phyloP scores from a whole-genome alignment of 2,797 vertebrate species.

The Sebastes trivittatus region DNA sequence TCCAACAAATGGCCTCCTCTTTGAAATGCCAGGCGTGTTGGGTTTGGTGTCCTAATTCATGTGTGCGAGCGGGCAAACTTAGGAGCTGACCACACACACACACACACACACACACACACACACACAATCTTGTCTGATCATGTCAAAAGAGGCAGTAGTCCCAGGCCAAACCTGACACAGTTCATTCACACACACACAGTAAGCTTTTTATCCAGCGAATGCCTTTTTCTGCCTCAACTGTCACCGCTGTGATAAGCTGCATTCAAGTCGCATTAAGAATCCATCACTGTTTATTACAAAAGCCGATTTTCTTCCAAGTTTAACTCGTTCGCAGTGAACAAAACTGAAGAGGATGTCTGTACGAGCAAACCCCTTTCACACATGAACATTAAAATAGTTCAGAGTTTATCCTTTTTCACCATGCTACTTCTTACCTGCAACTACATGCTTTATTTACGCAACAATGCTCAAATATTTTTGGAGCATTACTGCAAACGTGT shows the following conservation, averaged over 20 bases:
- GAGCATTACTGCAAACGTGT: neutral
- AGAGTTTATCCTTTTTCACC: neutral
- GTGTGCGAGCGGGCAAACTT: conserved; percentile 32
- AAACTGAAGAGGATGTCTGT: neutral
- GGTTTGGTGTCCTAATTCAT: conserved; percentile 65
- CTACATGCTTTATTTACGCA: neutral
- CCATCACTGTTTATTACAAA: conserved; percentile 5
- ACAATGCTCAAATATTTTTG: neutral
- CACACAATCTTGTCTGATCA: conserved; percentile 62
- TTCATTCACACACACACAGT: conserved; percentile 58
- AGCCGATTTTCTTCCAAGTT: neutral
- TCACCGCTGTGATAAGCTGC: conserved; percentile 13
- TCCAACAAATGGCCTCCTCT: conserved; percentile 62
- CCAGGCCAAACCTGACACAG: conserved; percentile 46
- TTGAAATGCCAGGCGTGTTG: conserved; percentile 67
- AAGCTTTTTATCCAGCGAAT: conserved; percentile 45
- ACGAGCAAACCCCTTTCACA: neutral
- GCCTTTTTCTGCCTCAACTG: conserved; percentile 30
- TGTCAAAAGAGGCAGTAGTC: conserved; percentile 57
- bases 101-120: neutral
- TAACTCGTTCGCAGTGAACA: neutral
- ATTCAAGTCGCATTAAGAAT: conserved; percentile 26
- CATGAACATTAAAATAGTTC: neutral
- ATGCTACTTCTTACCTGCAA: neutral
- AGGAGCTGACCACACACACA: neutral